A percentile compares a stretch with the other conserved stretches of the same genome.
These are phyloP conservation scores for Cebidichthys violaceus DNA, from an alignment of 2,113 vertebrate genomes.

Conservation along the genomic window DNA sequence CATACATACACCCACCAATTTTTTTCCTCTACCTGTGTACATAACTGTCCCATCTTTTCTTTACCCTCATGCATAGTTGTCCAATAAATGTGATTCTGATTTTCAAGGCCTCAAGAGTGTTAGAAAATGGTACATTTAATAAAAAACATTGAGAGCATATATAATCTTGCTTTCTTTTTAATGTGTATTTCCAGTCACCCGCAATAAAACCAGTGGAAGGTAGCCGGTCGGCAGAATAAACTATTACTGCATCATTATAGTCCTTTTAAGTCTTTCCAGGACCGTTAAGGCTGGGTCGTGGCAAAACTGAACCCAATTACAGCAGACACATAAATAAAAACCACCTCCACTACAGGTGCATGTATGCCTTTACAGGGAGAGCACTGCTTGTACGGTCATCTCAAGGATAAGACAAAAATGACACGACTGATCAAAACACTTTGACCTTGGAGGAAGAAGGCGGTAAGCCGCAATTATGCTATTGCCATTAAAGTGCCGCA, in stretches of 20 bases:
- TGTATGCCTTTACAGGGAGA: not conserved
- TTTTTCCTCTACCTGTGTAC: too few relatives aligned
- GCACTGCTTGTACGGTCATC: conserved; percentile 9
- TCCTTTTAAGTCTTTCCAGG: conserved; percentile 14
- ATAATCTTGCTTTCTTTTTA: not conserved
- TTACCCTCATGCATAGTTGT: not conserved
- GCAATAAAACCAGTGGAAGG: not conserved
- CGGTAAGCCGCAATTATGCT: conserved; percentile 1
- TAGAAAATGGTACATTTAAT: not conserved
- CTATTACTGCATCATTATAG: conserved; percentile 29
- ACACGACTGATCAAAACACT: conserved; percentile 41
- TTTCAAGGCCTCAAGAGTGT: not conserved
- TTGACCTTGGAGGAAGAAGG: conserved; percentile 33
- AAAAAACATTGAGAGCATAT: not conserved
- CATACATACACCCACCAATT: too few relatives aligned
- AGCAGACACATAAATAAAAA: conserved; percentile 52
- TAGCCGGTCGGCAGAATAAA: conserved; percentile 8
- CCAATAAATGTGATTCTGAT: not conserved
- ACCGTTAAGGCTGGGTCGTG: conserved; percentile 20
- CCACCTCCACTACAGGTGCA: conserved; percentile 6
- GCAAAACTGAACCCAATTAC: conserved; percentile 49
- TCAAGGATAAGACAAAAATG: conserved; percentile 41
- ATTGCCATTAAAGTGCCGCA: conserved; percentile 15
- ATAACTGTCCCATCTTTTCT: too few relatives aligned
- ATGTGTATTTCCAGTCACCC: not conserved